Evolutionary conservation across 1,140 invertebrate species (phyloP), one percentile per base, ranked within the genome.

Genomic region (Ceratosolen solmsi): DNA sequence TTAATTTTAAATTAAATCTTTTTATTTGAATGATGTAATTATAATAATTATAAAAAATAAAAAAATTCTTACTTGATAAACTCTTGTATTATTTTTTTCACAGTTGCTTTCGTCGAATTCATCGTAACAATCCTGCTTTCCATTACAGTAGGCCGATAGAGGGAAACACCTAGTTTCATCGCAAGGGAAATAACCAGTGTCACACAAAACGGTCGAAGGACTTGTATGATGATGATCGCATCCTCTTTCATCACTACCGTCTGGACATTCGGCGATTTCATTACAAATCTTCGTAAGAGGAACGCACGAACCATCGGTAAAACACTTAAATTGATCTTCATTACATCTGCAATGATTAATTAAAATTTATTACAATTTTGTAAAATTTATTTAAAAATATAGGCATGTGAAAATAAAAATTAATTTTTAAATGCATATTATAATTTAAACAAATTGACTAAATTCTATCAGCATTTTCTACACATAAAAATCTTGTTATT

Each of bases 231-330:
- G 84, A 0, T 82, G 79, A 8, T 89, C 84, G 80, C 94, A 94
- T 38, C 89, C 92, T 13, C 87, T 54, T 86, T 98, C 97, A 90
- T 99, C 98, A 63, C 94, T 95, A 41, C 93, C 93, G 91, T 97
- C 96, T 0, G 94, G 94, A 92, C 97, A 98, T 82, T 98, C 95
- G 3, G 89, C 84, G 0, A 92, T 86, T 4, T 93, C 93, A 87
- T 97, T 94, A 87, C 96, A 97, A 0, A 96, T 92, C 51, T 89
- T 91, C 84, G 80, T 79, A 0, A 92, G 86, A 4, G 93, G 90
- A 13, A 97, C 93, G 88, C 97, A 98, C 41, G 94, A 94, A 8
- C 94, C 93, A 85, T 96, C 96, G 2, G 89, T 88, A 0, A 93
- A 90, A 87, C 96, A 97, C 86, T 93, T 94, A 88, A 96, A 96